Evolutionary conservation across 1,140 invertebrate genomes (phyloP), one percentile per base, ranked within the genome.

Genomic region (Chrysoperla carnea): DNA sequence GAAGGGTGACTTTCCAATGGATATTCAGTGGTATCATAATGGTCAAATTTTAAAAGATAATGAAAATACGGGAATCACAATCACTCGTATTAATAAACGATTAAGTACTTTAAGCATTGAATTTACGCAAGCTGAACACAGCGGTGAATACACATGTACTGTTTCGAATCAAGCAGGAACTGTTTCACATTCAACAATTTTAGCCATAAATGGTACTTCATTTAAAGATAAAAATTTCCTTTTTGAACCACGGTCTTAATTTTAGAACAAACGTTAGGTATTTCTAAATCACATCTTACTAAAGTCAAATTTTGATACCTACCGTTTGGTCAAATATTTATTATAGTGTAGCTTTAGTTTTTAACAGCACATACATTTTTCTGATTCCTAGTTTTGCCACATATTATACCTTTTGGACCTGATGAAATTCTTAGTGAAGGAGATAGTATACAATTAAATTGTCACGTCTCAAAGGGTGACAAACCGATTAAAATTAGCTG

Each of bases 1-100:
- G 12, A 81, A 82, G 54, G 84, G 84, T 33, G 83, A 85, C 54
- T 63, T 78, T 48, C 81, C 81, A 6, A 61, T 84, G 41, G 75
- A 71, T 37, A 78, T 84, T 48, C 66, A 63, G 14, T 87, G 81
- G 82, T 74, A 69, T 36, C 74, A 83, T 52, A 78, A 73, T 53
- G 59, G 61, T 5, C 39, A 60, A 36, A 48, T 48, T 17, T 45
- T 65, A 23, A 48, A 17, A 14, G 35, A 13, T 13, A 42, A 60
- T 64, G 44, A 48, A 55, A 7, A 53, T 67, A 35, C 57, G 56
- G 73, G 80, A 52, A 55, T 90, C 60, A 59, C 63, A 49, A 53
- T 84, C 51, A 51, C 64, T 49, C 54, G 76, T 64, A 69, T 64
- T 45, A 67, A 84, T 54, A 67, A 86, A 67, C 69, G 75, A 62